phyloP scores from a whole-genome alignment of 2,797 vertebrate species.

The Chromobotia macracanthus region DNA sequence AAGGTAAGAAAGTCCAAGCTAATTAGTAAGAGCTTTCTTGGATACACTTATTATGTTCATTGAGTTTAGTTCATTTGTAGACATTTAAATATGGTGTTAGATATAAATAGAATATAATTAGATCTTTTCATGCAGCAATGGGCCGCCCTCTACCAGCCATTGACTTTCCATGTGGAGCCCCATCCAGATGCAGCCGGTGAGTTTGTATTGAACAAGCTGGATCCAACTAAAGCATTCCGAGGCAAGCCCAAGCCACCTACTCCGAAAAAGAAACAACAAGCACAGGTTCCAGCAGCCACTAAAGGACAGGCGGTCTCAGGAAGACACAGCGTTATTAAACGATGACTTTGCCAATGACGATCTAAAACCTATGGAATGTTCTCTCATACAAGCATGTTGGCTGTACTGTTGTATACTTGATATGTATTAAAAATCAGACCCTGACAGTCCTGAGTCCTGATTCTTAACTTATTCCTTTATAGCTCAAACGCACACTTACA shows the following conservation, averaged over 20 bases:
- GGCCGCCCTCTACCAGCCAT: constrained; percentile 81
- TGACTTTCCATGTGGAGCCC: constrained; percentile 79
- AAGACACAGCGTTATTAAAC: constrained; percentile 65
- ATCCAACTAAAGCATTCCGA: constrained; percentile 89
- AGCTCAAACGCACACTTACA: not conserved
- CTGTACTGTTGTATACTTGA: not conserved
- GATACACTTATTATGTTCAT: too few species aligned
- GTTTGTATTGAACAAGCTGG: constrained; percentile 87
- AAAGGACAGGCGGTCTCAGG: constrained; percentile 68
- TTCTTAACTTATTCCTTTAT: constrained; percentile 19
- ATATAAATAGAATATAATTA: not conserved
- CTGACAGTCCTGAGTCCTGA: not conserved
- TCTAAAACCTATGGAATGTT: not conserved
- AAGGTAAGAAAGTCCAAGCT: constrained; percentile 78
- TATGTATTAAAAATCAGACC: constrained; percentile 24
- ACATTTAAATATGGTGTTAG: too few species aligned
- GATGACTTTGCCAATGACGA: constrained; percentile 60
- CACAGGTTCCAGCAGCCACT: constrained; percentile 67
- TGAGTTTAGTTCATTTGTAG: too few species aligned
- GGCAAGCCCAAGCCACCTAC: constrained; percentile 84
- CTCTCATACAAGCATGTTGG: not conserved
- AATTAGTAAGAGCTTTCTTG: not conserved
- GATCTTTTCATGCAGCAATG: constrained; percentile 81
- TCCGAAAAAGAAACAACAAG: constrained; percentile 84
- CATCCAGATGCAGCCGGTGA: constrained; percentile 78